phyloP scores from a whole-genome alignment of 2,113 vertebrate genomes.

The Micromys minutus region DNA sequence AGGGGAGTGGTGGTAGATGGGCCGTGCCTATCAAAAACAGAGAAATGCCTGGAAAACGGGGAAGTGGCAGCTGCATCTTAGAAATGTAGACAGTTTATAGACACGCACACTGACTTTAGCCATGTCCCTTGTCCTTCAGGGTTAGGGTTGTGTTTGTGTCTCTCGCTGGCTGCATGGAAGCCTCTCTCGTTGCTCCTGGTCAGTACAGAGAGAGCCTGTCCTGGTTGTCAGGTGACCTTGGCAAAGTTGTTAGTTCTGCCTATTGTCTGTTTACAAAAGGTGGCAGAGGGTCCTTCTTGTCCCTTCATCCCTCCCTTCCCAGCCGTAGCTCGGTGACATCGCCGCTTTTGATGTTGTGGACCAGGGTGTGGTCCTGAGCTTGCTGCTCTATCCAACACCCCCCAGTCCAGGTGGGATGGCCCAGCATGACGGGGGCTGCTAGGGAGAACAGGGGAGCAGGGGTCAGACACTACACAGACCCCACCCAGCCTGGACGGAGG shows the following conservation, averaged over 20 bases:
- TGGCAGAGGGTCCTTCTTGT: not conserved
- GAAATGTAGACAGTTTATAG: constrained; percentile 36
- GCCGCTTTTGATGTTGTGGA: not conserved
- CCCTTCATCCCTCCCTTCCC: not conserved
- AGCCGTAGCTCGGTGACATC: not conserved
- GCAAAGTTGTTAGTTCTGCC: not conserved
- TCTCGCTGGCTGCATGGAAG: not conserved
- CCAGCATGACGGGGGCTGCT: not conserved
- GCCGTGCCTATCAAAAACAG: not conserved
- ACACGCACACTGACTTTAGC: not conserved
- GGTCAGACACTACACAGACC: not conserved
- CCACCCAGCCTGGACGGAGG: not conserved
- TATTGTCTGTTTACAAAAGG: not conserved
- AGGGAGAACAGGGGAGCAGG: not conserved
- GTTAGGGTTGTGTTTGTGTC: not conserved
- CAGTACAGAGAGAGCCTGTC: not conserved
- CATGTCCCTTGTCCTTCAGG: not conserved
- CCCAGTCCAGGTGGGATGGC: too few species aligned
- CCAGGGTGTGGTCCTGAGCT: not conserved
- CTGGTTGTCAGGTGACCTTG: not conserved
- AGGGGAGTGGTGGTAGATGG: not conserved
- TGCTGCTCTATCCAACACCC: not conserved
- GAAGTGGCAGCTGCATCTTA: not conserved
- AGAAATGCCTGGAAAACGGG: not conserved
- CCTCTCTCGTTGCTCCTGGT: not conserved